These are phyloP conservation scores for Oxyteleia sp. DNA, from an alignment of 2,888 invertebrate genomes.

Conservation along the genomic window DNA sequence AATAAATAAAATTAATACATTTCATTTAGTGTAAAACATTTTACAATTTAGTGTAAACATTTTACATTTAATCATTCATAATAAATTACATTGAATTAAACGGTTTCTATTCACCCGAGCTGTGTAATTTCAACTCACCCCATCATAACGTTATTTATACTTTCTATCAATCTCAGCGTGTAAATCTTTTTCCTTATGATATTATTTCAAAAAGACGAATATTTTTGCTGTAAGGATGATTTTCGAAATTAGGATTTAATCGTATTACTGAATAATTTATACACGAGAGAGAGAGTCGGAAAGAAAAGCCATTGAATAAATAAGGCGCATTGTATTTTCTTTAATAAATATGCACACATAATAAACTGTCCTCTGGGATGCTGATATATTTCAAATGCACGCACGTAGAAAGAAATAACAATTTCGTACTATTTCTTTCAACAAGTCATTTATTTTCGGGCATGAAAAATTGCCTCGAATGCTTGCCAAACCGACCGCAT, in stretches of 20 bases:
- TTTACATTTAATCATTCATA: too few species aligned
- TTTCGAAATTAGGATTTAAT: constrained; percentile 2
- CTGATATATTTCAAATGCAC: constrained; percentile 35
- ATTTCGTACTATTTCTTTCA: constrained; percentile 48
- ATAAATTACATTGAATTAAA: too few species aligned
- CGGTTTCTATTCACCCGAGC: too few species aligned
- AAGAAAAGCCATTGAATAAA: constrained; percentile 7
- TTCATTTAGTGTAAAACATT: too few species aligned
- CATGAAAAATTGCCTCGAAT: constrained; percentile 45
- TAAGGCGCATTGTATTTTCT: constrained; percentile 23
- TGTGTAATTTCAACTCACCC: too few species aligned
- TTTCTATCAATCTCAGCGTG: too few species aligned
- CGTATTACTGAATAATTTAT: constrained; percentile 9
- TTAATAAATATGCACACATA: constrained; percentile 16
- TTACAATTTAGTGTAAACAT: too few species aligned
- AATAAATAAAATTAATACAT: too few species aligned
- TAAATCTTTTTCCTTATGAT: too few species aligned
- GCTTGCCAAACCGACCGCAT: constrained; percentile 47
- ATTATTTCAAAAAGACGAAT: neutral
- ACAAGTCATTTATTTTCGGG: constrained; percentile 49
- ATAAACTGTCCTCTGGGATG: constrained; percentile 29
- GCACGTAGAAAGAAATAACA: constrained; percentile 44
- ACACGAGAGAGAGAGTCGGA: neutral
- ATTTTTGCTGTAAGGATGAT: neutral
- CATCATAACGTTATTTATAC: too few species aligned